phyloP scores from a whole-genome alignment of 2,888 invertebrate species.

The Parnassius glacialis region DNA sequence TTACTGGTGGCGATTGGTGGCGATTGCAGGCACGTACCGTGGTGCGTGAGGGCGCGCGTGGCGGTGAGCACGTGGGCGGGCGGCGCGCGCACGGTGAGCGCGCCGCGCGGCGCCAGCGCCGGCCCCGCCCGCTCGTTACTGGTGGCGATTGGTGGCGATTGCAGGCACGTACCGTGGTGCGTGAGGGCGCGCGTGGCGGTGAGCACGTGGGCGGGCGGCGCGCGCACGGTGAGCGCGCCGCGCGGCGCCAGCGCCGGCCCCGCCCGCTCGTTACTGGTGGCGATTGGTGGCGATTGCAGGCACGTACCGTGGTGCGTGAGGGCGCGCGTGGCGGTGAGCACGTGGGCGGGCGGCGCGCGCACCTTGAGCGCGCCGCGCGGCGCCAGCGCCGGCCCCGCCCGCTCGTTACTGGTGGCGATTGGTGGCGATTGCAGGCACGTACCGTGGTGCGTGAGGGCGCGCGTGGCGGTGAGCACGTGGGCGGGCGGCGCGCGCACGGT shows the following conservation, averaged over 20 bases:
- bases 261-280: too few relatives aligned
- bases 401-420: conserved; percentile 4
- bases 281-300: neutral
- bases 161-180: too few relatives aligned
- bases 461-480: conserved; percentile 33
- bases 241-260: too few relatives aligned
- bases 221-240: too few relatives aligned
- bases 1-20: too few relatives aligned
- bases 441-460: conserved; percentile 53
- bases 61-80: conserved; percentile 34
- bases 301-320: conserved; percentile 50
- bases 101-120: conserved; percentile 42
- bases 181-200: too few relatives aligned
- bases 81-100: conserved; percentile 39
- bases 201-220: too few relatives aligned
- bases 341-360: conserved; percentile 30
- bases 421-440: neutral
- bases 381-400: conserved; percentile 38
- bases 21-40: conserved; percentile 38
- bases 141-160: neutral
- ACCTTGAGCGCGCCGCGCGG: conserved; percentile 41
- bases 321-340: conserved; percentile 37
- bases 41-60: conserved; percentile 43
- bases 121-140: conserved; percentile 28
- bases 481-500: conserved; percentile 35